These are phyloP conservation scores for Stegodyphus dumicola DNA, from an alignment of 1,140 invertebrate species.

Conservation along the genomic window DNA sequence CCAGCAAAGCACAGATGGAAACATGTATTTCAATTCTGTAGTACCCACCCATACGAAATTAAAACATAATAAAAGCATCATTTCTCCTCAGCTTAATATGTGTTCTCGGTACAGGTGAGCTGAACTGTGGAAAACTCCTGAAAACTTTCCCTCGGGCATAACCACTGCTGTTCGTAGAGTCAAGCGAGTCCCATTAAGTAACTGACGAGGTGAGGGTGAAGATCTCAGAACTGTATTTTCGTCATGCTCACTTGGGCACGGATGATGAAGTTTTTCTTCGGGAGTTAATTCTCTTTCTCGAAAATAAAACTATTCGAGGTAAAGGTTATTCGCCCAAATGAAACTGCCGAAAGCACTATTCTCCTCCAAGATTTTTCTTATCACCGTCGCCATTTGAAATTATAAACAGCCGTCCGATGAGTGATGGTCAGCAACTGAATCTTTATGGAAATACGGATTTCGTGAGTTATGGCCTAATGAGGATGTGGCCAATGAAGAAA, in stretches of 20 bases:
- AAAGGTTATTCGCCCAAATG: constrained; percentile 35
- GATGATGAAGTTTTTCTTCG: constrained; percentile 13
- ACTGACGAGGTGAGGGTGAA: constrained; percentile 1
- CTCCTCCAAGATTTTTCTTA: no score
- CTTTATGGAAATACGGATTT: no score
- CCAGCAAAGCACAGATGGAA: no score
- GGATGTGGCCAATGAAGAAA: background rate
- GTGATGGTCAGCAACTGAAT: no score
- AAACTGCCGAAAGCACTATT: background rate
- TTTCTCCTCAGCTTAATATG: no score
- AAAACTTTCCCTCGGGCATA: constrained; percentile 13
- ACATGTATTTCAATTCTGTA: no score
- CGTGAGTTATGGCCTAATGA: background rate
- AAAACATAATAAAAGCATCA: no score
- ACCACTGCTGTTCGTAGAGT: background rate
- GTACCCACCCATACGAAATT: no score
- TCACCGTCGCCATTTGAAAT: no score
- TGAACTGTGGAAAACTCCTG: no score
- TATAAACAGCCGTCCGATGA: no score
- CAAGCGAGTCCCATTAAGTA: constrained; percentile 2
- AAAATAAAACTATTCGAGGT: constrained; percentile 29
- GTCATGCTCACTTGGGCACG: constrained; percentile 23
- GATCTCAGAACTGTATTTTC: constrained; percentile 7
- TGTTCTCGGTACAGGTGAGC: no score
- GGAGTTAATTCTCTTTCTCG: constrained; percentile 30